phyloP scores from a whole-genome alignment of 2,797 vertebrate genomes.

The Hyperoplus immaculatus region DNA sequence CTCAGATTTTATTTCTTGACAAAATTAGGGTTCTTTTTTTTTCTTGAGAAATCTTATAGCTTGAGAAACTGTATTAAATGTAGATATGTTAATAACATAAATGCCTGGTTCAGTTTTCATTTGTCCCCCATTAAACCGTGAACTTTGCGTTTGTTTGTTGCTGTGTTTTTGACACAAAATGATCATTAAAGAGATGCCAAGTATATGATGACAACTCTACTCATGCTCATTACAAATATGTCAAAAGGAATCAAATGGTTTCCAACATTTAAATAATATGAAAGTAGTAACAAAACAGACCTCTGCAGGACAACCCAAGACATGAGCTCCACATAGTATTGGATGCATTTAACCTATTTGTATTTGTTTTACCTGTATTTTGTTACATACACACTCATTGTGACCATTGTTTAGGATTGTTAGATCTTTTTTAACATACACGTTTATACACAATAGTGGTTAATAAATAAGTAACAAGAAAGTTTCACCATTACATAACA shows the following conservation, averaged over 20 bases:
- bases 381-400: not conserved
- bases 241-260: not conserved
- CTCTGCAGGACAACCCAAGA: not conserved
- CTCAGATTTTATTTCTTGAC: slow-evolving; percentile 78
- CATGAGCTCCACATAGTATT: not conserved
- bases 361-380: not conserved
- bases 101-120: slow-evolving; percentile 69
- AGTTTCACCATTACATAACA: not conserved
- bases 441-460: not conserved
- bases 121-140: slow-evolving; percentile 71
- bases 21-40: slow-evolving; percentile 59
- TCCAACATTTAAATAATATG: not conserved
- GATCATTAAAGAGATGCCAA: slow-evolving; percentile 32
- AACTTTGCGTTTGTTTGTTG: slow-evolving; percentile 52
- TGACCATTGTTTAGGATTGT: not conserved
- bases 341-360: not conserved
- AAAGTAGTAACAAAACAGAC: not conserved
- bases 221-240: slow-evolving; percentile 21
- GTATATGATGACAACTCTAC: slow-evolving; percentile 15
- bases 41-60: slow-evolving; percentile 68
- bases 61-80: slow-evolving; percentile 85
- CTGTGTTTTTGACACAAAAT: slow-evolving; percentile 48
- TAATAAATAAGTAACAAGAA: not conserved
- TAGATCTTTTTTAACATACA: not conserved
- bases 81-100: slow-evolving; percentile 84